Base-by-base conservation (phyloP, 2,888 invertebrate genomes). In the Andrena marginata region DNA sequence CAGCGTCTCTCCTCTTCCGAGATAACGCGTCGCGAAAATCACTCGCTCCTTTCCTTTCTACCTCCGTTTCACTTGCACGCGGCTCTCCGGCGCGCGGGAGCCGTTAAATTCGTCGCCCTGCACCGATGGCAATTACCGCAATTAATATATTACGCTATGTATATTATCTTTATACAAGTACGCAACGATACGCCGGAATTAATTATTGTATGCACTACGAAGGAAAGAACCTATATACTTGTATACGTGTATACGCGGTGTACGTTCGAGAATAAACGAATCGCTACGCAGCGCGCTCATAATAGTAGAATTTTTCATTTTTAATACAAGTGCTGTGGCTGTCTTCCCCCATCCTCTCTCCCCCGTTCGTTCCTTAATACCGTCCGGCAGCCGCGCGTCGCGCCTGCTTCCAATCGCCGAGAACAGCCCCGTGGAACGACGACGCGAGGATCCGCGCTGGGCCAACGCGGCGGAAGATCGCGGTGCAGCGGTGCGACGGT, bases 141-240 rank as follows among this genome's bases (percentile, higher is more conserved):
- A 85, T 65, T 79, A 75, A 82, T 59, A 63, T 64, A 74, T 80
- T 78, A 84, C 68, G 71, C 81, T 88, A 87, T 85, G 71, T 88
- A 81, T 85, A 84, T 62, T 80, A 77, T 56, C 59, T 68, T 83
- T 68, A 75, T 88, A 87, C 88, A 87, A 87, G 59, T 87, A 88
- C 80, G 82, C 82, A 85, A 86, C 75, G 77, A 77, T 64, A 78
- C 85, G 82, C 75, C 65, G 60, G 78, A 87, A 88, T 87, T 74
- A 85, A 85, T 77, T 83, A 83, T 74, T 71, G 70, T 87, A 79
- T 75, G 85, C 80, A 77, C 87, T 88, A 88, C 87, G 73, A 86
- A 80, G 80, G 84, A 88, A 85, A 73, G 86, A 88, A 88, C 86
- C 80, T 88, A 86, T 85, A 86, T 86, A 76, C 54, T 78, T 85